These are phyloP conservation scores for Agelastica alni DNA, from an alignment of 2,888 invertebrate genomes.

Conservation along the genomic window DNA sequence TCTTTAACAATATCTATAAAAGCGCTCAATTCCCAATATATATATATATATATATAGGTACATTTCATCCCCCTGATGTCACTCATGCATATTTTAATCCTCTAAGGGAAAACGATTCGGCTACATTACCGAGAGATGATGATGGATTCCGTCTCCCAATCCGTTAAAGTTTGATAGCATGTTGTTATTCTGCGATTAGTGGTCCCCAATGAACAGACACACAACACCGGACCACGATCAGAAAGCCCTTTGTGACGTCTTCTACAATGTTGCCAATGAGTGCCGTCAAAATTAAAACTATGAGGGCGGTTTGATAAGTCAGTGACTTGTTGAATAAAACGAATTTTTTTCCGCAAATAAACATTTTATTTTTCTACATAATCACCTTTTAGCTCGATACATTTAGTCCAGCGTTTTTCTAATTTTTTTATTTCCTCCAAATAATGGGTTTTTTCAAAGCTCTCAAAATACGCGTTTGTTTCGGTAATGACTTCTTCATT, in stretches of 20 bases:
- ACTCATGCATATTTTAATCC: conserved; percentile 36
- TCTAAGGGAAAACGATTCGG: conserved; percentile 33
- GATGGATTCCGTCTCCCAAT: conserved; percentile 38
- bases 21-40: neutral
- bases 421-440: no score
- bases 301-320: no score
- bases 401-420: no score
- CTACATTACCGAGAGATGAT: conserved; percentile 36
- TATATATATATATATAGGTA: no score
- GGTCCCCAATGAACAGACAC: conserved; percentile 37
- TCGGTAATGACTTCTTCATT: no score
- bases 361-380: no score
- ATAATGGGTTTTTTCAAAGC: no score
- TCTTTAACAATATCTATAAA: neutral
- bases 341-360: no score
- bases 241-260: conserved; percentile 30
- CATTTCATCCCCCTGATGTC: conserved; percentile 25
- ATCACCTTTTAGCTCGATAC: no score
- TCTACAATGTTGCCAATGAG: conserved; percentile 14
- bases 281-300: neutral
- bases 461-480: no score
- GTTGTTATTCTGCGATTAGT: conserved; percentile 46
- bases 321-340: no score
- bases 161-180: conserved; percentile 45
- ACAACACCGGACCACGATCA: conserved; percentile 30